Conservation (phyloP, 2,113 vertebrate genomes). For the Meles meles region DNA sequence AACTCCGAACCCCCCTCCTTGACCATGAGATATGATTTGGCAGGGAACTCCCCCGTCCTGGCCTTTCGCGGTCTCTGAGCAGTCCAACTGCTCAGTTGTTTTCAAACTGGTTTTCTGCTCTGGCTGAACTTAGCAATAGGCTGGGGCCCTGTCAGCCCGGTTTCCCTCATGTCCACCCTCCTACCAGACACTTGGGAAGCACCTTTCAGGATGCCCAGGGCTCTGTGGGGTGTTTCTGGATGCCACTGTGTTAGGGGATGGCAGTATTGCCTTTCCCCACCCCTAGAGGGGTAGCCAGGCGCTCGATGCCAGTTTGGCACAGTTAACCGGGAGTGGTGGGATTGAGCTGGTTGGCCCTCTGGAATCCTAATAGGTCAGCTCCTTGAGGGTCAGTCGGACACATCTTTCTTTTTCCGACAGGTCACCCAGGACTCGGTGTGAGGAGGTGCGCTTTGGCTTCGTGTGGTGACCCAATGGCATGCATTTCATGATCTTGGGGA, state of each 20-base stretch:
- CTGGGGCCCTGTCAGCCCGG: too few relatives aligned
- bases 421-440: not conserved
- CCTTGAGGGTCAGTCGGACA: not conserved
- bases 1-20: not conserved
- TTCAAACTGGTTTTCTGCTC: not conserved
- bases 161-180: not conserved
- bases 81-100: not conserved
- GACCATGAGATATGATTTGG: rapidly evolving
- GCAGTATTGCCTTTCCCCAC: rapidly evolving
- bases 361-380: not conserved
- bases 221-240: not conserved
- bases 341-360: not conserved
- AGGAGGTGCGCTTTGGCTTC: not conserved
- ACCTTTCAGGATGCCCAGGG: not conserved
- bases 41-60: rapidly evolving
- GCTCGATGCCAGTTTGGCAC: too few relatives aligned
- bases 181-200: not conserved
- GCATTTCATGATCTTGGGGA: not conserved
- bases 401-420: not conserved
- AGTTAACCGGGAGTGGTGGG: not conserved
- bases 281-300: not conserved
- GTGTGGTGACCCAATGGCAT: not conserved
- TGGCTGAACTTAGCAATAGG: not conserved
- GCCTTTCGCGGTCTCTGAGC: not conserved
- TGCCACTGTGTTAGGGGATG: not conserved